Evolutionary conservation across 53 echinoderm and acorn worm species (phyloP).

Genomic region (Patiria pectinifera): DNA sequence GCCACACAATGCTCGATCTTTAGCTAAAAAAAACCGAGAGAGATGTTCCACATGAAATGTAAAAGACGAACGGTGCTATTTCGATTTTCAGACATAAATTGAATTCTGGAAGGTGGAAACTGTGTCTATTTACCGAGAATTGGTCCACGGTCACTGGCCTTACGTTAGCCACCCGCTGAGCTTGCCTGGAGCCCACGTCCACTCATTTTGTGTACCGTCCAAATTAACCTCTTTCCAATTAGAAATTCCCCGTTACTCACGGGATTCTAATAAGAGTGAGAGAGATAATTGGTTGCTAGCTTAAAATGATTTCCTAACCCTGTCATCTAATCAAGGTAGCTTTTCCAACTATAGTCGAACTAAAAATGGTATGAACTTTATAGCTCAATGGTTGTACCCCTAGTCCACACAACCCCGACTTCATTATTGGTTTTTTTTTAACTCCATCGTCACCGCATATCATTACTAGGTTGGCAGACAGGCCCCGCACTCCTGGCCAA

Average conservation of each 20-base stretch:
- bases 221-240: background rate
- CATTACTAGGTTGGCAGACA: slow-evolving; percentile 68
- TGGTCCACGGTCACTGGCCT: background rate
- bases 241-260: background rate
- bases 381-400: slow-evolving; percentile 4
- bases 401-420: background rate
- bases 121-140: background rate
- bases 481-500: slow-evolving; percentile 60
- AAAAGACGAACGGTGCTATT: too few relatives aligned
- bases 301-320: background rate
- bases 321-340: background rate
- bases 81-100: too few relatives aligned
- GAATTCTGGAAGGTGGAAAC: background rate
- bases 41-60: background rate
- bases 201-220: background rate
- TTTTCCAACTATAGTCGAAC: background rate
- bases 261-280: background rate
- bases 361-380: background rate
- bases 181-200: slow-evolving; percentile 3
- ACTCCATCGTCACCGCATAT: slow-evolving; percentile 57
- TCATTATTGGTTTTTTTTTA: slow-evolving; percentile 25
- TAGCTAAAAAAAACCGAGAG: too few relatives aligned
- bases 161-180: background rate
- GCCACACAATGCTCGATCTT: too few relatives aligned
- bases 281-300: background rate